A percentile compares a stretch with the other conserved stretches of the same genome.
Evolutionary conservation across 2,797 vertebrate genomes (phyloP).

Genomic region (Meda fulgida): DNA sequence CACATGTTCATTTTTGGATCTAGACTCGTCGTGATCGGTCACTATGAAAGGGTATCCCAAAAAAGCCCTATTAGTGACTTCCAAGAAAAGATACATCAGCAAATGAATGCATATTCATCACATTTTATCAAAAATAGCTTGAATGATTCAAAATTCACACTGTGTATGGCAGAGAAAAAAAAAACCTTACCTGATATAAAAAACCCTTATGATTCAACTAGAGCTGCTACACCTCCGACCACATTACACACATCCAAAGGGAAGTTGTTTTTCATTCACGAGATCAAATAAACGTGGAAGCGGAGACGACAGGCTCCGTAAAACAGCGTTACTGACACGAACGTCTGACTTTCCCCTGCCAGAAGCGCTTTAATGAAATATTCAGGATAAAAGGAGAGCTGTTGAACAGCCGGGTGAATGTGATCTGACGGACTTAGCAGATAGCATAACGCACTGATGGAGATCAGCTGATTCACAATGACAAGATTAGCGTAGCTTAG

Average conservation of each 20-base stretch:
- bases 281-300: constrained; percentile 13
- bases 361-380: constrained; percentile 61
- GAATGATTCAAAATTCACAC: not conserved
- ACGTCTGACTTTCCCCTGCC: constrained; percentile 40
- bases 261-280: constrained; percentile 3
- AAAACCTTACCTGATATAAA: not conserved
- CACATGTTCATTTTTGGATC: not conserved
- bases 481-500: constrained; percentile 44
- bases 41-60: no score
- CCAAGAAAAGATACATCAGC: not conserved
- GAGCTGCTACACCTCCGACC: not conserved
- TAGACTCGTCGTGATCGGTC: not conserved
- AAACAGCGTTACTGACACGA: not conserved
- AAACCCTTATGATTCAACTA: not conserved
- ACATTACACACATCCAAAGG: not conserved
- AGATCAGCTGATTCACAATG: constrained; percentile 51
- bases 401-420: constrained; percentile 61
- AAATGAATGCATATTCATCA: not conserved
- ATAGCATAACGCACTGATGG: constrained; percentile 43
- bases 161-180: not conserved
- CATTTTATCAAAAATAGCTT: not conserved
- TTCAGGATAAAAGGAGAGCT: constrained; percentile 64
- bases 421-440: constrained; percentile 58
- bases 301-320: not conserved
- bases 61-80: not conserved